Evolutionary conservation across 2,797 vertebrate genomes (phyloP), one percentile per base, ranked within the genome.

Genomic region (Xiphorhynchus erythropygius): DNA sequence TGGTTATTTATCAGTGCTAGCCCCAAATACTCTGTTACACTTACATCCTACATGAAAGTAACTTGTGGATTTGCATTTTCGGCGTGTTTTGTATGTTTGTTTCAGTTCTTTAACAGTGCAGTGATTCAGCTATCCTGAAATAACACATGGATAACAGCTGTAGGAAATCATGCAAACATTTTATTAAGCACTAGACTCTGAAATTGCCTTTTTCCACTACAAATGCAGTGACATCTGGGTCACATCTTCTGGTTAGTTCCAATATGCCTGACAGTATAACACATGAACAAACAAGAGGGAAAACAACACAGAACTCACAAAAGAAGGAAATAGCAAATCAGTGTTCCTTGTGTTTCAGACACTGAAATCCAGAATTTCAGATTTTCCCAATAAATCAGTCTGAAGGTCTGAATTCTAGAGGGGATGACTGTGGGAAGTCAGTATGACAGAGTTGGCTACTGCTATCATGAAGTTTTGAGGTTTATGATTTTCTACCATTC

Each of bases 71-170:
- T 93, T 89, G 82, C 53, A 69, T 95, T 94, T 95, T 92, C 50
- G 4, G 53, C 3, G 0, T 89, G 59, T 83, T 95, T 88, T 81
- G 28, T 27, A 2, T 87, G 77, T 85, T 96, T 84, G 41, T 77
- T 91, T 97, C 75, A 50, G 47, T 94, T 94, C 50, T 93, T 82
- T 60, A 96, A 68, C 79, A 68, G 57, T 57, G 57, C 50, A 63
- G 47, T 91, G 87, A 80, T 91, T 96, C 79, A 96, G 71, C 79
- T 94, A 78, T 75, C 59, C 93, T 96, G 94, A 84, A 87, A 90
- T 71, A 96, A 95, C 94, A 97, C 93, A 95, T 94, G 93, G 94
- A 87, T 92, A 96, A 93, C 94, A 96, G 96, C 96, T 97, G 92
- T 94, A 95, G 70, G 85, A 89, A 96, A 93, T 96, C 89, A 95